phyloP scores from a whole-genome alignment of 2,113 vertebrate species.

The Microtus ochrogaster region DNA sequence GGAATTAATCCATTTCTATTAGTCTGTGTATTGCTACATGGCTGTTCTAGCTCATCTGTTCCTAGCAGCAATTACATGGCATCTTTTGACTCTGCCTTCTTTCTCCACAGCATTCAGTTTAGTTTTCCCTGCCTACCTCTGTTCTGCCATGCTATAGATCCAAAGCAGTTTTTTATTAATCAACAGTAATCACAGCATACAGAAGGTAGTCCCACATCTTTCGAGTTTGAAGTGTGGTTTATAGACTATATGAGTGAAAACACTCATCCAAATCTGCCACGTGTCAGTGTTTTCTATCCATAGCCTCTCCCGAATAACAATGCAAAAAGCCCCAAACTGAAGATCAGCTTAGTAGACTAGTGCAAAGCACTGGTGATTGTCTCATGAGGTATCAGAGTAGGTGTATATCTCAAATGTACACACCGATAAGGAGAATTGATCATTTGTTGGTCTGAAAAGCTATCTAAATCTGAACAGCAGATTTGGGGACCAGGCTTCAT shows the following conservation, averaged over 20 bases:
- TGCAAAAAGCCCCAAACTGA: neutral
- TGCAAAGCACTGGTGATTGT: neutral
- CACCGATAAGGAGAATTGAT: constrained; percentile 11
- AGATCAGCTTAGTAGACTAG: neutral
- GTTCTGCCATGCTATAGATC: too few relatives aligned
- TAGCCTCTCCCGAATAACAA: neutral
- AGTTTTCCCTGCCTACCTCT: too few relatives aligned
- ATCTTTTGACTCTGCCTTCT: too few relatives aligned
- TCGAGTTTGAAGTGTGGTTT: constrained; percentile 30
- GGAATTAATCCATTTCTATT: too few relatives aligned
- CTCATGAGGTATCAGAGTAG: neutral
- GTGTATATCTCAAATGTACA: neutral
- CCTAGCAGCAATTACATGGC: too few relatives aligned
- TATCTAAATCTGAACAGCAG: neutral
- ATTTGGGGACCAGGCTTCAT: neutral
- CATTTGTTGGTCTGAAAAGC: constrained; percentile 34
- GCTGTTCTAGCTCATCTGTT: too few relatives aligned
- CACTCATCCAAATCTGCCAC: neutral
- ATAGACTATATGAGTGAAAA: constrained; percentile 10
- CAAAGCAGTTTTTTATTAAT: too few relatives aligned
- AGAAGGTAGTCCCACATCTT: too few relatives aligned
- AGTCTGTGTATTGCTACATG: too few relatives aligned
- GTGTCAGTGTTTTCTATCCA: neutral
- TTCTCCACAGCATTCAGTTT: too few relatives aligned
- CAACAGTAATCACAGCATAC: too few relatives aligned